A percentile compares a stretch with the other conserved stretches of the same genome.
Conservation (phyloP, 2,113 vertebrate genomes). For the Okapia johnstoni region DNA sequence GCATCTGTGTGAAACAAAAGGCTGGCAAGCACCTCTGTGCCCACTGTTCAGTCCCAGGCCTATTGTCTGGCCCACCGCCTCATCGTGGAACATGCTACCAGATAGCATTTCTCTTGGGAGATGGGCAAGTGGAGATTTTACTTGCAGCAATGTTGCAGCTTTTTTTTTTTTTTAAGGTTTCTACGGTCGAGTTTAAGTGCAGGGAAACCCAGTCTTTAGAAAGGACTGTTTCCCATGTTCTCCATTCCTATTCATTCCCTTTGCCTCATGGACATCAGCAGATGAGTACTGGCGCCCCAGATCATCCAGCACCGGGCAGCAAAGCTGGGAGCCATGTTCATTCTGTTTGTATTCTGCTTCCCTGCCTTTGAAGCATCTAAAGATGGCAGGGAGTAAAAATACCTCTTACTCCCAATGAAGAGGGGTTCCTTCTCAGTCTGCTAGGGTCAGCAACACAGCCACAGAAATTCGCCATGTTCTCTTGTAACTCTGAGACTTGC, state of each 20-base stretch:
- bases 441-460: neutral
- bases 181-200: neutral
- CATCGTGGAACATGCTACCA: neutral
- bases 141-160: neutral
- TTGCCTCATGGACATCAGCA: neutral
- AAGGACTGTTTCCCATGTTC: neutral
- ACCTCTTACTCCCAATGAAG: neutral
- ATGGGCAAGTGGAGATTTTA: neutral
- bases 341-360: neutral
- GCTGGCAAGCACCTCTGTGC: constrained; percentile 1
- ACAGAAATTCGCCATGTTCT: neutral
- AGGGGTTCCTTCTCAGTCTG: neutral
- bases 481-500: neutral
- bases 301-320: neutral
- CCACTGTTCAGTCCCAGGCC: neutral
- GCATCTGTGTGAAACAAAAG: constrained; percentile 44
- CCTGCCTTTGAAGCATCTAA: neutral
- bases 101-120: neutral
- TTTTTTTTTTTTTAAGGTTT: neutral
- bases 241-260: neutral
- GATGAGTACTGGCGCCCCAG: neutral
- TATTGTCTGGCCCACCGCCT: constrained; percentile 23
- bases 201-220: neutral
- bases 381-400: neutral
- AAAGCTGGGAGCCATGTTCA: neutral